Percentiles rank a stretch among this genome's conserved stretches.
These are phyloP conservation scores for Denticeps clupeoides DNA, from an alignment of 2,797 vertebrate genomes.

Conservation along the genomic window DNA sequence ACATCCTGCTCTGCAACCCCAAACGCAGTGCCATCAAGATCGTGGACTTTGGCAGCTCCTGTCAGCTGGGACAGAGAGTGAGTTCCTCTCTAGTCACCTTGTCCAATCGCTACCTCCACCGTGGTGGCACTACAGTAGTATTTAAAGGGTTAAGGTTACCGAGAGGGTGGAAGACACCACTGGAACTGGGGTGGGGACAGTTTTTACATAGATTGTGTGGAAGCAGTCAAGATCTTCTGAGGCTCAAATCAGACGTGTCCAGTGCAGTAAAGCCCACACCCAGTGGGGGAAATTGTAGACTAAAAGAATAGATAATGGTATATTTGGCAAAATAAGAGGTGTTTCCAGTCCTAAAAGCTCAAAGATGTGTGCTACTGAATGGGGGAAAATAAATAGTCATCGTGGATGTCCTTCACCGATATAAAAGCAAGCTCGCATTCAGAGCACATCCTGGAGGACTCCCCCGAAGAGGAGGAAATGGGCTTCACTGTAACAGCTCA, in stretches of 20 bases:
- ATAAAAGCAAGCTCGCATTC: slow-evolving; percentile 10
- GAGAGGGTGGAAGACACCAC: background rate
- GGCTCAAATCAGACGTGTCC: too few relatives aligned
- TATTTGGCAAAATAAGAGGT: too few relatives aligned
- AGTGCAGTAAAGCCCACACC: too few relatives aligned
- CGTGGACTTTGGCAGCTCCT: slow-evolving; percentile 84
- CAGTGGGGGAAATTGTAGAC: too few relatives aligned
- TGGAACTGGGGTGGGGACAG: slow-evolving; percentile 2
- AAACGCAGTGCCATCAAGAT: slow-evolving; percentile 89
- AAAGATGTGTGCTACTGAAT: too few relatives aligned
- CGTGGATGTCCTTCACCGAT: slow-evolving; percentile 1
- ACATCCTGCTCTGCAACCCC: slow-evolving; percentile 86
- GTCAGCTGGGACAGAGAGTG: slow-evolving; percentile 83
- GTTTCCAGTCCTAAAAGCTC: too few relatives aligned
- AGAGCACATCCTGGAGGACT: slow-evolving; percentile 20
- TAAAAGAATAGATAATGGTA: too few relatives aligned
- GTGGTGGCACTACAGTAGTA: too few relatives aligned
- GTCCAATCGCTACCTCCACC: background rate
- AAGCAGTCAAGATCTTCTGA: too few relatives aligned
- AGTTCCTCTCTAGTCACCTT: slow-evolving; percentile 17
- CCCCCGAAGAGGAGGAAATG: slow-evolving; percentile 19
- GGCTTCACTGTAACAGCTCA: slow-evolving; percentile 12
- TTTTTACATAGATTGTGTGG: background rate
- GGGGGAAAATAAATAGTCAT: too few relatives aligned
- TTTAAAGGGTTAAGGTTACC: slow-evolving; percentile 3